Evolutionary conservation across 2,888 invertebrate genomes (phyloP), one percentile per base, ranked within the genome.

Genomic region (Bursaphelenchus okinawaensis): DNA sequence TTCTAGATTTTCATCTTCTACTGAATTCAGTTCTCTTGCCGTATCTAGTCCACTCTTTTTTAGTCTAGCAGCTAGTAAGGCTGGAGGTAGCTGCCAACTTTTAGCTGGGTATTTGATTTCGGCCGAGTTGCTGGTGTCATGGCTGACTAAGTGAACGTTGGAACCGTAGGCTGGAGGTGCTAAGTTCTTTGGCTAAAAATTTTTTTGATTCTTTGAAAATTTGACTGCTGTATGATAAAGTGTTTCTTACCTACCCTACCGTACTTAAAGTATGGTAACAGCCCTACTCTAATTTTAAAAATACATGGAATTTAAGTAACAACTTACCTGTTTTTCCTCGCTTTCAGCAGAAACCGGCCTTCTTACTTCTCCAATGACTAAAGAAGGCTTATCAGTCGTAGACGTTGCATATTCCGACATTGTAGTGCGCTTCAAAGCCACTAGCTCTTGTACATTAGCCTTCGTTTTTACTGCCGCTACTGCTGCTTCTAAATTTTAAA

Each of bases 41-140:
- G 60, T 59, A 24, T 59, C 60, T 23, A 59, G n/a, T 19, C 22
- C 60, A 4, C 19, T 59, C 2, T 20, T 40, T 50, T 59, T 59
- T 1, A n/a, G 9, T 4, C 66, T 54, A 12, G 66, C 65, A 23
- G 67, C 50, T 22, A 59, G 28, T 22, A 68, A 61, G n/a, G 59
- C 28, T 22, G 77, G 76, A 1, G 78, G 78, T 31, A 78, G 68
- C 60, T 78, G 77, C 78, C 78, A 78, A 6, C 71, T 58, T 61
- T 78, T 68, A 12, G 77, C 77, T 9, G 78, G 78, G 63, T 75
- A 78, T 23, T 77, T 72, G 28, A 73, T 63, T n/a, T 69, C 60
- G 4, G 65, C 52, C 2, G 62, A 59, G 29, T 31, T 22, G 4
- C 60, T 59, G 57, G 60, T 59, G 56, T 59, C 60, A 27, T 59